Evolutionary conservation across 2,113 vertebrate species (phyloP), one percentile per base, ranked within the genome.

Genomic region (Verasper variegatus): DNA sequence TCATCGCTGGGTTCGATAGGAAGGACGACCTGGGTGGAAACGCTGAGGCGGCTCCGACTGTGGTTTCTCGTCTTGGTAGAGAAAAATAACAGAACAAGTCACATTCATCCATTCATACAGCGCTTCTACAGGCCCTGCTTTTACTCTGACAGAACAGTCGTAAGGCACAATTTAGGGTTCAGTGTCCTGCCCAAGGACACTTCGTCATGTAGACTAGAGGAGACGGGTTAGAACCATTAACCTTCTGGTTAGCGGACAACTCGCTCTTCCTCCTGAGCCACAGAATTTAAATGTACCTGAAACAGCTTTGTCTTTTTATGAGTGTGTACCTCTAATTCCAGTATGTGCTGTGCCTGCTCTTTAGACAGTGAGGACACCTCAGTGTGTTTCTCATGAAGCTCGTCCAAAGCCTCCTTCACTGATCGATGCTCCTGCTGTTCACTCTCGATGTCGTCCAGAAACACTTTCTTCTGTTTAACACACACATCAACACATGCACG

Each of bases 341-440:
- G 40, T 56, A 71, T 71, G 27, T 91, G 84, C 37, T 90, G 80
- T 24, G 72, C 75, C 71, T 85, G 79, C 7, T 81, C 80, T 58
- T 80, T 83, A 68, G 75, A 86, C 79, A 88, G 87, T 21, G 65
- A 49, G 58, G 58, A 81, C 62, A 91, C 78, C 24, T 92, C 80
- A 2, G 81, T 68, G 31, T 84, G 81, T 76, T 83, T 72, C 81
- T 92, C 90, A 71, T 92, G 90, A 67, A 93, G 91, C 54, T 92
- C 74, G 2, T 80, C 81, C 49, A 84, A 85, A 67, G 88, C 79
- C 71, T 91, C 89, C 79, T 91, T 95, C 83, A 93, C 74, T 15
- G 88, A 89, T 80, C 81, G 87, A 63, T 95, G 78, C 18, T 93
- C 91, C 68, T 84, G 89, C 88, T 93, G 94, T 80, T 94, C 86